These are phyloP conservation scores for Xerus rutilus DNA, from an alignment of 2,797 vertebrate genomes.

Conservation along the genomic window DNA sequence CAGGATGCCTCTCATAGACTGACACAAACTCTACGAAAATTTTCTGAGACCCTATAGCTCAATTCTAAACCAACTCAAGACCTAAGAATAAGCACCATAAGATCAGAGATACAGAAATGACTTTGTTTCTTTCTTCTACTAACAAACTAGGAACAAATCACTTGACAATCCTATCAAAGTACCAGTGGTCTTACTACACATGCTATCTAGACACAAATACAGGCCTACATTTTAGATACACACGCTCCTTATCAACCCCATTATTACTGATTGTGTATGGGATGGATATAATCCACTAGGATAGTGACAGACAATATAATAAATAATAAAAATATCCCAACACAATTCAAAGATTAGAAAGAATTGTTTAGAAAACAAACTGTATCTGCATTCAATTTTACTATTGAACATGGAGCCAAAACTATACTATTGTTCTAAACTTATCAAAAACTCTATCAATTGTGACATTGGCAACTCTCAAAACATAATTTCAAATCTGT, in stretches of 20 bases:
- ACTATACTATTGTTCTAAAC: conserved; percentile 48
- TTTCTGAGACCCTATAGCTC: background rate
- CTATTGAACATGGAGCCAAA: conserved; percentile 53
- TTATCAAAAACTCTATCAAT: conserved; percentile 35
- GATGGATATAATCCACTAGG: background rate
- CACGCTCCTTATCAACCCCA: background rate
- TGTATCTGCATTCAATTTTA: conserved; percentile 18
- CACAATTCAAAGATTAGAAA: conserved; percentile 25
- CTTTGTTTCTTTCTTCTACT: background rate
- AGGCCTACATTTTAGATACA: background rate
- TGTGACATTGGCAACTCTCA: conserved; percentile 43
- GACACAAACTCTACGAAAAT: background rate
- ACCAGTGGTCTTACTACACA: background rate
- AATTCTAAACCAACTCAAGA: background rate
- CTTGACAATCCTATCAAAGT: background rate
- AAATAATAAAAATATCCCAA: background rate
- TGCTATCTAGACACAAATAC: background rate
- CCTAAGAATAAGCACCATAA: conserved; percentile 9
- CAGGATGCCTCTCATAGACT: background rate
- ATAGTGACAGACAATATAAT: background rate
- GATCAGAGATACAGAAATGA: background rate
- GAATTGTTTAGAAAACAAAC: conserved; percentile 56
- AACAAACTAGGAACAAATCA: conserved; percentile 8
- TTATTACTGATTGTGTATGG: background rate
- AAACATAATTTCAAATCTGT: conserved; percentile 55